Conservation (phyloP, 2,888 invertebrate genomes). For the Dione vanillae region DNA sequence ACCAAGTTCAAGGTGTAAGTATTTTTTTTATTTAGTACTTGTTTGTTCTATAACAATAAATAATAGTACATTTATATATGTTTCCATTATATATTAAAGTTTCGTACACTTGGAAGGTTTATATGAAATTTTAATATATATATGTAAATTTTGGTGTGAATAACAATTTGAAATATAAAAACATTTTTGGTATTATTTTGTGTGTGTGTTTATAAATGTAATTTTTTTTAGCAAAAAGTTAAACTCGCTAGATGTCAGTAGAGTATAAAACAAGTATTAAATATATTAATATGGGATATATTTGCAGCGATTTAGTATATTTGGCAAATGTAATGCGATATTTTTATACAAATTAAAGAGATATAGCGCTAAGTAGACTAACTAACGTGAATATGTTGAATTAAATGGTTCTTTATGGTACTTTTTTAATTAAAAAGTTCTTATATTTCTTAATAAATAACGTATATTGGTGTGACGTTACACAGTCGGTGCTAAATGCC, state of each 20-base stretch:
- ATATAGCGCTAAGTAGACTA: slow-evolving; percentile 15
- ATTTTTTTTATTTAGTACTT: not conserved
- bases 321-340: slow-evolving; percentile 31
- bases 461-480: no score
- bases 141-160: not conserved
- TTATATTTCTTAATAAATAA: no score
- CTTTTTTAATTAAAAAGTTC: no score
- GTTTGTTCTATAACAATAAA: not conserved
- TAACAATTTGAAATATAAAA: not conserved
- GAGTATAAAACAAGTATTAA: slow-evolving; percentile 30
- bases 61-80: not conserved
- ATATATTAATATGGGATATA: slow-evolving; percentile 25
- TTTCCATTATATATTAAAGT: not conserved
- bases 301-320: slow-evolving; percentile 20
- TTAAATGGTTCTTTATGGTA: no score
- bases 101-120: not conserved
- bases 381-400: slow-evolving; percentile 20
- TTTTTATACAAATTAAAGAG: slow-evolving; percentile 32
- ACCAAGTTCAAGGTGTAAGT: slow-evolving; percentile 2
- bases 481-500: no score
- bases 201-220: not conserved
- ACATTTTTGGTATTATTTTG: slow-evolving; percentile 2
- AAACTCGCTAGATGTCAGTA: slow-evolving; percentile 37
- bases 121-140: not conserved
- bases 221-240: slow-evolving; percentile 4